phyloP scores from a whole-genome alignment of 2,113 vertebrate genomes.

The Silurus meridionalis region DNA sequence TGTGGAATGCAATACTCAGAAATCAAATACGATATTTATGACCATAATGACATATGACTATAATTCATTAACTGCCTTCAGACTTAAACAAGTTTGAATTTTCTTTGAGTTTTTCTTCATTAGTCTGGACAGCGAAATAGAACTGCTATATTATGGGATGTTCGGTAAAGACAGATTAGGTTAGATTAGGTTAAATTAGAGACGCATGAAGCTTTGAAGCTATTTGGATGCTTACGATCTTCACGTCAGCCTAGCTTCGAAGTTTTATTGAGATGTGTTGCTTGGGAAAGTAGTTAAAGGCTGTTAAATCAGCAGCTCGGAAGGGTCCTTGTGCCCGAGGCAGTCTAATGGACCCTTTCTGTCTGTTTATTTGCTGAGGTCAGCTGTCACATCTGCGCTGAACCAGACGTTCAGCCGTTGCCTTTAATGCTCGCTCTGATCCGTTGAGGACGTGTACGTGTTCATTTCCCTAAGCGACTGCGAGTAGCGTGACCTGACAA shows the following conservation, averaged over 20 bases:
- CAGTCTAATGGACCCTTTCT: slow-evolving; percentile 3
- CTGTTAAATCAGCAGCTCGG: background rate
- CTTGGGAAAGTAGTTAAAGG: background rate
- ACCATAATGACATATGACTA: background rate
- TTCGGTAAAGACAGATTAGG: background rate
- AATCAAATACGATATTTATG: no score
- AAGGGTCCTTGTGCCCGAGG: background rate
- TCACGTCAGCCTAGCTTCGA: background rate
- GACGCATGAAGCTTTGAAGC: background rate
- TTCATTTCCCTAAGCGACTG: background rate
- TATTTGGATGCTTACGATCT: background rate
- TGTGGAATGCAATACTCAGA: no score
- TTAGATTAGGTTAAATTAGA: background rate
- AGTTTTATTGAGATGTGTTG: background rate
- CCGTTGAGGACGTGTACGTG: background rate
- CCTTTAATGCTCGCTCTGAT: background rate
- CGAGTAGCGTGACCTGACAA: background rate
- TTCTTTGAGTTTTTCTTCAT: background rate
- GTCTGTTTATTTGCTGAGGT: slow-evolving; percentile 32
- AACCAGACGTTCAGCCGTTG: background rate
- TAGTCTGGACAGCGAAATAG: background rate
- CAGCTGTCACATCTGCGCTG: slow-evolving; percentile 31
- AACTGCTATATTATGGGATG: background rate
- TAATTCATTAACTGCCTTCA: background rate
- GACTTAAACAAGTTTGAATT: background rate